Evolutionary conservation across 2,888 invertebrate species (phyloP).

Genomic region (Thereva unica): DNA sequence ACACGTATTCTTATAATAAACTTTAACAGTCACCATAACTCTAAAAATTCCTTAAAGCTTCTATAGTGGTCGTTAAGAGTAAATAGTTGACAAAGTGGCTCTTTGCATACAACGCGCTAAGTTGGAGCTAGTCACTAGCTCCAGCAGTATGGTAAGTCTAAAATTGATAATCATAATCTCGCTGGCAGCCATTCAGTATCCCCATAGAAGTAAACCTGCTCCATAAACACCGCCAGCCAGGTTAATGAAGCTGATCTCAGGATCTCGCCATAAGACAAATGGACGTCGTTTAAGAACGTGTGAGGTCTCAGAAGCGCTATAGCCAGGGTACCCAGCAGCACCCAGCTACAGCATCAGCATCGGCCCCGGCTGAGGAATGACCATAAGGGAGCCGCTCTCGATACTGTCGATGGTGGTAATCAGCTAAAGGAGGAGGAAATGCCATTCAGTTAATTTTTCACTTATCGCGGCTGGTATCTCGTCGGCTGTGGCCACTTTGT

Average conservation of each 20-base stretch:
- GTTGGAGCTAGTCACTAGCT: slow-evolving; percentile 15
- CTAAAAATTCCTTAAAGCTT: too few relatives aligned
- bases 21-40: too few relatives aligned
- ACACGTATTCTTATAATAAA: too few relatives aligned
- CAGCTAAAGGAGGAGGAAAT: slow-evolving; percentile 24
- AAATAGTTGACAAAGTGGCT: too few relatives aligned
- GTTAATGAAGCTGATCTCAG: slow-evolving; percentile 30
- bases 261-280: slow-evolving; percentile 27
- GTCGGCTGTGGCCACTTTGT: slow-evolving; percentile 22
- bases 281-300: slow-evolving; percentile 35
- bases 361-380: too few relatives aligned
- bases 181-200: background rate
- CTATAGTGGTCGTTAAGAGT: too few relatives aligned
- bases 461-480: slow-evolving; percentile 33
- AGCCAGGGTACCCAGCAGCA: too few relatives aligned
- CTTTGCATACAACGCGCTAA: background rate
- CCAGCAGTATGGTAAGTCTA: slow-evolving; percentile 9
- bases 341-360: too few relatives aligned
- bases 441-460: slow-evolving; percentile 36
- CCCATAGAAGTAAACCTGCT: slow-evolving; percentile 9
- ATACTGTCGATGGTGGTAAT: slow-evolving; percentile 30
- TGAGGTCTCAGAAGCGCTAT: slow-evolving; percentile 26
- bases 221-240: slow-evolving; percentile 17
- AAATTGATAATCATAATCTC: slow-evolving; percentile 21
- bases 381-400: slow-evolving; percentile 14